Conservation (phyloP, 2,113 vertebrate species). For the Struthio camelus region DNA sequence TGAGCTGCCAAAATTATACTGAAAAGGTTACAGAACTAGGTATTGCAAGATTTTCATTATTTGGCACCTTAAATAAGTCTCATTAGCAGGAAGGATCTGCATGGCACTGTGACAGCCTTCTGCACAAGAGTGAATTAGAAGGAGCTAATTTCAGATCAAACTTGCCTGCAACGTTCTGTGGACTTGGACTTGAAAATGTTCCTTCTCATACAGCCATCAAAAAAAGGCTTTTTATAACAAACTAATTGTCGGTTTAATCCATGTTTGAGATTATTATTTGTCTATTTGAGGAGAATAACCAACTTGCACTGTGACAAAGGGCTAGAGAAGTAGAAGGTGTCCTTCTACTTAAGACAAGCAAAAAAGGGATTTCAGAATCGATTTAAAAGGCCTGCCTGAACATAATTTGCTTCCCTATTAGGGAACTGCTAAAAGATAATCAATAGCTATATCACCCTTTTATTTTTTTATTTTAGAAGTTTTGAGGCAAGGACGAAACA, state of each 20-base stretch:
- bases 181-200: background rate
- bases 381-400: background rate
- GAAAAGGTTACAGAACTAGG: background rate
- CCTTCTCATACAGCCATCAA: background rate
- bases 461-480: conserved; percentile 24
- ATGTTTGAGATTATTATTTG: background rate
- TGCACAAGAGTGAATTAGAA: conserved; percentile 3
- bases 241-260: background rate
- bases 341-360: background rate
- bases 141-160: conserved; percentile 1
- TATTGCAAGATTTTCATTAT: background rate
- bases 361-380: background rate
- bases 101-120: background rate
- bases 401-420: background rate
- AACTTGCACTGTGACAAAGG: background rate
- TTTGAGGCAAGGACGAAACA: background rate
- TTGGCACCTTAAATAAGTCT: background rate
- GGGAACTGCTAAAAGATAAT: background rate
- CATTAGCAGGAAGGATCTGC: background rate
- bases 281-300: background rate
- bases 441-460: background rate
- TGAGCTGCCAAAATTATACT: conserved; percentile 4
- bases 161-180: background rate
- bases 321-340: background rate
- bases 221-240: background rate